A percentile compares a stretch with the other conserved stretches of the same genome.
Evolutionary conservation across 2,888 invertebrate species (phyloP).

Genomic region (Dynastes grantii): DNA sequence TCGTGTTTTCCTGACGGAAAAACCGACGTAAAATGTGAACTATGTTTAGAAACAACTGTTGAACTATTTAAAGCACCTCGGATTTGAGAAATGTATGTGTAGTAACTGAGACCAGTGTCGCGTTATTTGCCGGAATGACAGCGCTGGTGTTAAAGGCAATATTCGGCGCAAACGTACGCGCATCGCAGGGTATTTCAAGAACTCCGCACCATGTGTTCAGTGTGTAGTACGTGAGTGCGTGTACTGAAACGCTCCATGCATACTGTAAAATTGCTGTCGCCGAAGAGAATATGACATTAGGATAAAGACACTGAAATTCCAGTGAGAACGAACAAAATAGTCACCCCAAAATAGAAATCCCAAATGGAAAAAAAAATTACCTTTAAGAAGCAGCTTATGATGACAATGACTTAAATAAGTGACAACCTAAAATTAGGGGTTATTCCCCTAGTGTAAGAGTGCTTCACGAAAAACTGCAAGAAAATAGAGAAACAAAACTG

Average conservation of each 20-base stretch:
- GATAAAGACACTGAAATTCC: slow-evolving; percentile 33
- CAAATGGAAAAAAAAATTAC: neutral
- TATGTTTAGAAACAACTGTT: slow-evolving; percentile 46
- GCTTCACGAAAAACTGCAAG: too few species aligned
- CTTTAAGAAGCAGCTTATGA: neutral
- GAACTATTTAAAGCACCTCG: slow-evolving; percentile 46
- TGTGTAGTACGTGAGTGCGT: neutral
- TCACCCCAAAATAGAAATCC: slow-evolving; percentile 17
- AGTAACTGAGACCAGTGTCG: slow-evolving; percentile 45
- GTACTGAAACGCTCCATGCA: neutral
- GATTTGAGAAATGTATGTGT: slow-evolving; percentile 38
- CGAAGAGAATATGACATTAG: slow-evolving; percentile 9
- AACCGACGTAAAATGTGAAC: slow-evolving; percentile 41
- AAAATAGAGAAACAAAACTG: too few species aligned
- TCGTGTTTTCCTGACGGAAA: slow-evolving; percentile 30
- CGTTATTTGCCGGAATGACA: slow-evolving; percentile 40
- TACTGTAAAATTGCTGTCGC: slow-evolving; percentile 17
- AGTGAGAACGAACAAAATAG: slow-evolving; percentile 27
- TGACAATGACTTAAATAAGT: neutral
- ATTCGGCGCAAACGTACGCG: slow-evolving; percentile 47
- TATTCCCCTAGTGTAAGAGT: too few species aligned
- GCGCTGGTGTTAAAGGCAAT: slow-evolving; percentile 46
- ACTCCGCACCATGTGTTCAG: slow-evolving; percentile 29
- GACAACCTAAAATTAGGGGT: neutral
- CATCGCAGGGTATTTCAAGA: slow-evolving; percentile 46